A percentile compares a stretch with the other conserved stretches of the same genome.
Evolutionary conservation across 2,113 vertebrate genomes (phyloP).

Genomic region (Pachyramphus minor): DNA sequence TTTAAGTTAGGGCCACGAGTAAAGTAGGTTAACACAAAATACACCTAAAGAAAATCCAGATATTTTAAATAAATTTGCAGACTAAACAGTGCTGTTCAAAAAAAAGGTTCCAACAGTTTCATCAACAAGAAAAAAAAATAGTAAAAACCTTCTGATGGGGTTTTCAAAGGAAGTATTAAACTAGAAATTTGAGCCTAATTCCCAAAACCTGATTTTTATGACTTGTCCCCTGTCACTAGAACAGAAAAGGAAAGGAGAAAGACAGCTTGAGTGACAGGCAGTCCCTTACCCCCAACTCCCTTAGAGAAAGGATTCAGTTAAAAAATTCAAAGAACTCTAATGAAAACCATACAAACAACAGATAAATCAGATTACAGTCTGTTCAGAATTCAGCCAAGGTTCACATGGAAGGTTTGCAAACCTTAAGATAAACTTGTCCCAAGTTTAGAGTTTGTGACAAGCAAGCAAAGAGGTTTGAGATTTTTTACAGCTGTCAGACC

Average conservation of each 20-base stretch:
- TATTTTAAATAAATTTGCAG: background rate
- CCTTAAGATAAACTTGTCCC: background rate
- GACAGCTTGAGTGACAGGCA: background rate
- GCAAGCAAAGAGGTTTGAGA: background rate
- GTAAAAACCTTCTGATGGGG: background rate
- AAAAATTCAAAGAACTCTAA: conserved; percentile 9
- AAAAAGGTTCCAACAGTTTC: background rate
- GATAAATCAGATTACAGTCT: background rate
- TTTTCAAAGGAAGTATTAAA: background rate
- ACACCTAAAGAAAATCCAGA: background rate
- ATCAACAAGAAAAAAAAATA: background rate
- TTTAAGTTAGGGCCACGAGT: background rate
- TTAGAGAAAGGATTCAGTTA: background rate
- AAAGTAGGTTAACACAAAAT: background rate
- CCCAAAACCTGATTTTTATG: background rate
- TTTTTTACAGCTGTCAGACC: background rate
- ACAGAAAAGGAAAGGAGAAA: background rate
- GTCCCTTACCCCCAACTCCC: background rate
- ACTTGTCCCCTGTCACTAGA: background rate
- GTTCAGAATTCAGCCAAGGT: background rate
- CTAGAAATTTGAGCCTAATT: background rate
- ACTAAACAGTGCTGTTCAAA: background rate
- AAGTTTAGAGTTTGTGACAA: background rate
- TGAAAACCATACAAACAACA: conserved; percentile 3
- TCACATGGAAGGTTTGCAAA: background rate